Base-by-base conservation (phyloP, 1,140 invertebrate genomes). In the Centruroides sculpturatus region DNA sequence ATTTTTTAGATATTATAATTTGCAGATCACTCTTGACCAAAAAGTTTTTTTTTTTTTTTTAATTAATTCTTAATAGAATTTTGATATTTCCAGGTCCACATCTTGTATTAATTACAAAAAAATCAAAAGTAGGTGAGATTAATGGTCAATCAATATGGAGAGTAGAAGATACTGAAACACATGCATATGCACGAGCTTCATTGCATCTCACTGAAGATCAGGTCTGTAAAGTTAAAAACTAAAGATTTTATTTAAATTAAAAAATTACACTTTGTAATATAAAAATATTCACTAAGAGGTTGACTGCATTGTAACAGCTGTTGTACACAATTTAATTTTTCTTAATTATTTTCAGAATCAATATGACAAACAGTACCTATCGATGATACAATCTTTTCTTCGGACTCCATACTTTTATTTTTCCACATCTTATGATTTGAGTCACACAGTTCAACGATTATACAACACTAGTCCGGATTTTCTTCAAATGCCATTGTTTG, bases 401-500 rank as follows among this genome's bases (percentile, higher is more conserved):
- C 81, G 83, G 54, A 86, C 85, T 10, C 87, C 88, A 8, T 81
- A 82, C 64, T 90, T 91, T 66, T 96, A 96, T 73, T 96, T 90
- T 75, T 95, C 91, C 46, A 86, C 93, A 62, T 85, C 86, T 1
- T 95, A 93, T 71, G 94, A 99, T 76, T 71, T 99, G 23, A 95
- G 89, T 47, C 92, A 96, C 71, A 84, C 89, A 0, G 77, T 96
- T 68, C 95, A 98, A 72, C 78, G 90, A 56, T 76, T 96, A 47
- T 84, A 92, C 67, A 87, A 89, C 57, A 87, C 89, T n/a, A 81
- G 84, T 13, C 84, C 88, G 4, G 87, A 92, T 62, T 95, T 93
- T 72, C 74, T 85, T 58, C 80, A 83, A 71, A 84, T 84, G 71
- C 69, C 72, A 55, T 61, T 74, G 82, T 56, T 73, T 70, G 76